Evolutionary conservation across 2,797 vertebrate genomes (phyloP).

Genomic region (Scyliorhinus canicula): DNA sequence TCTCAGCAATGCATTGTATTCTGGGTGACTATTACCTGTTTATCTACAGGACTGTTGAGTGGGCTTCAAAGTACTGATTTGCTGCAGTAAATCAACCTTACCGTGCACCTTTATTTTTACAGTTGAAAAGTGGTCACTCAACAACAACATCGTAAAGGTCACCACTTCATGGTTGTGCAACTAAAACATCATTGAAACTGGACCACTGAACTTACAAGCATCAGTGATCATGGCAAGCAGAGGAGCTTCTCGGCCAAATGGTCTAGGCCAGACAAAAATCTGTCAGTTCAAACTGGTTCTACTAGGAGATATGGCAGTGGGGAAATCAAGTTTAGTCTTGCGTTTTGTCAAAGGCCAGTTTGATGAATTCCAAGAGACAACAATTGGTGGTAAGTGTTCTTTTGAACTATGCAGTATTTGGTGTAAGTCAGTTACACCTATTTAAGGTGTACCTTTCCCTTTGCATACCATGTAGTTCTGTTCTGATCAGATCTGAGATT

Average conservation of each 20-base stretch:
- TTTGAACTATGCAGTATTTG: not conserved
- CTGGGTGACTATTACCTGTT: not conserved
- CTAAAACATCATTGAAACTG: conserved; percentile 10
- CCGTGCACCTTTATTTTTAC: not conserved
- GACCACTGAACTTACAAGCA: not conserved
- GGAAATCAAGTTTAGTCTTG: conserved; percentile 75
- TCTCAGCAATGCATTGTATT: not conserved
- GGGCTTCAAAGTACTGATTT: not conserved
- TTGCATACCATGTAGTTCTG: not conserved
- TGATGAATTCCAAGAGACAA: conserved; percentile 76
- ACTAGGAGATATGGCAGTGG: conserved; percentile 75
- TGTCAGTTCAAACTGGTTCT: conserved; percentile 78
- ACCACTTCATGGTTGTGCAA: conserved; percentile 11
- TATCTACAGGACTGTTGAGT: not conserved
- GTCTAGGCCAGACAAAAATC: conserved; percentile 70
- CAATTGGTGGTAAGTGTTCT: conserved; percentile 65
- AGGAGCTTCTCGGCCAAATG: conserved; percentile 44
- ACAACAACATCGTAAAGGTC: not conserved
- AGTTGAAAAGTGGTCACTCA: conserved; percentile 1
- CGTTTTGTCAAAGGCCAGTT: conserved; percentile 77
- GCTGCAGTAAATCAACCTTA: not conserved
- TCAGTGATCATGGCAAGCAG: conserved; percentile 50
- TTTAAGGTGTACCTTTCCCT: not conserved
- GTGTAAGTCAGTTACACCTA: not conserved
- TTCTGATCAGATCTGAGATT: not conserved